A percentile compares a stretch with the other conserved stretches of the same genome.
These are phyloP conservation scores for Standfussiana lucernea DNA, from an alignment of 2,888 invertebrate genomes.

Conservation along the genomic window DNA sequence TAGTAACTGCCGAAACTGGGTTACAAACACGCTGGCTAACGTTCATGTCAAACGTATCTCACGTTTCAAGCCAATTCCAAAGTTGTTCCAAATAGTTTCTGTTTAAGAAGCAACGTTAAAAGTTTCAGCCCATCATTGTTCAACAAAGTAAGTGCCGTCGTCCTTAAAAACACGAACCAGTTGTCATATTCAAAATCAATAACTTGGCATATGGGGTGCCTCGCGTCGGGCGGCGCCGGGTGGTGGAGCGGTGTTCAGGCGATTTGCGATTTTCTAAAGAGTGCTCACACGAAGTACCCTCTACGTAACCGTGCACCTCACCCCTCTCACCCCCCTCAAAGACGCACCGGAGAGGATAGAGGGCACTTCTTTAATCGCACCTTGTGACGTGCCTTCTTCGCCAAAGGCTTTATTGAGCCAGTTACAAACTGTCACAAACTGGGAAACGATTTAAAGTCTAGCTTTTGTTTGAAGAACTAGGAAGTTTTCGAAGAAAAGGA, in stretches of 20 bases:
- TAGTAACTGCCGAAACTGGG: background rate
- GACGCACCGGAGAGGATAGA: slow-evolving; percentile 57
- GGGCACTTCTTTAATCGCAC: slow-evolving; percentile 71
- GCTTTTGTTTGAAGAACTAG: slow-evolving; percentile 27
- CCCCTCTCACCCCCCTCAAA: slow-evolving; percentile 35
- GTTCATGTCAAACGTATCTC: background rate
- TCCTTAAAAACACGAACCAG: slow-evolving; percentile 25
- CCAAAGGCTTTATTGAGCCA: slow-evolving; percentile 62
- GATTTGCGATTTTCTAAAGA: slow-evolving; percentile 83
- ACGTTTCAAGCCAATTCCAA: background rate
- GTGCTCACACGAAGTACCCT: slow-evolving; percentile 83
- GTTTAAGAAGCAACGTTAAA: background rate
- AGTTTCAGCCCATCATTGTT: background rate
- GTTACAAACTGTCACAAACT: slow-evolving; percentile 51
- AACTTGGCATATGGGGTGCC: slow-evolving; percentile 61
- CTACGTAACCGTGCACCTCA: slow-evolving; percentile 77
- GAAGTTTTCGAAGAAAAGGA: background rate
- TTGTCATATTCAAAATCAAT: slow-evolving; percentile 59
- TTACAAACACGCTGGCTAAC: background rate
- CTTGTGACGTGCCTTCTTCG: slow-evolving; percentile 60
- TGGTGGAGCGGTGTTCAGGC: slow-evolving; percentile 51
- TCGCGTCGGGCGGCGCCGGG: slow-evolving; percentile 50
- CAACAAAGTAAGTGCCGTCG: slow-evolving; percentile 22
- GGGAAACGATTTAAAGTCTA: slow-evolving; percentile 61
- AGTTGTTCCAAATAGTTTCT: background rate